phyloP scores from a whole-genome alignment of 2,888 invertebrate genomes.

The Tridacna crocea region DNA sequence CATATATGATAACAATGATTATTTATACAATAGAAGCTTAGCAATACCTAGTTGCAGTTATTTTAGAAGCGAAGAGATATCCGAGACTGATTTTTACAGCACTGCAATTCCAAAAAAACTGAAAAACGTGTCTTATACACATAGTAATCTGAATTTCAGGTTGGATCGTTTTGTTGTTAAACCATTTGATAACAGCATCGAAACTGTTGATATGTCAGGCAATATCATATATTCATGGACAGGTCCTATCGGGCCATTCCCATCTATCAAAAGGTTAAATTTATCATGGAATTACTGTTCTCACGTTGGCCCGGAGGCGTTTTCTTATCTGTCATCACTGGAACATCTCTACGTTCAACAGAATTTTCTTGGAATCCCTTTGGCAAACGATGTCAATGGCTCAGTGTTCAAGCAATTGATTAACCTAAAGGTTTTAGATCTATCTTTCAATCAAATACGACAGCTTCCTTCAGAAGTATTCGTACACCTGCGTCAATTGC shows the following conservation, averaged over 20 bases:
- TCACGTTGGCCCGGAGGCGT: background rate
- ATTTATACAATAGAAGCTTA: slow-evolving; percentile 25
- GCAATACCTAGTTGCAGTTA: slow-evolving; percentile 10
- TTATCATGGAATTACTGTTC: slow-evolving; percentile 40
- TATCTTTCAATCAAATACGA: slow-evolving; percentile 35
- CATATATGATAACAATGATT: slow-evolving; percentile 22
- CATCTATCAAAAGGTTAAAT: slow-evolving; percentile 30
- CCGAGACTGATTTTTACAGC: background rate
- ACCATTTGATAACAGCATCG: slow-evolving; percentile 17
- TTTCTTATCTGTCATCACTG: slow-evolving; percentile 12
- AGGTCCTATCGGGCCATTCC: slow-evolving; percentile 31
- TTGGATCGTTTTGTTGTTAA: background rate
- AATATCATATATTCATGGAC: slow-evolving; percentile 27
- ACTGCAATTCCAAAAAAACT: slow-evolving; percentile 14
- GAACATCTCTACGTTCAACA: slow-evolving; percentile 28
- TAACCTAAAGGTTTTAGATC: slow-evolving; percentile 30
- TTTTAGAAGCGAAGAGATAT: background rate
- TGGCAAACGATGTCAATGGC: background rate
- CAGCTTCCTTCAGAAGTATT: background rate
- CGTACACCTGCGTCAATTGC: background rate
- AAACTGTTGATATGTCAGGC: slow-evolving; percentile 32
- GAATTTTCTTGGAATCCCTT: slow-evolving; percentile 41
- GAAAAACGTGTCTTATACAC: background rate
- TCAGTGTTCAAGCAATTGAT: slow-evolving; percentile 31
- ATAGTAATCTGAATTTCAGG: slow-evolving; percentile 25